phyloP scores from a whole-genome alignment of 2,113 vertebrate species.

The Butorides virescens region DNA sequence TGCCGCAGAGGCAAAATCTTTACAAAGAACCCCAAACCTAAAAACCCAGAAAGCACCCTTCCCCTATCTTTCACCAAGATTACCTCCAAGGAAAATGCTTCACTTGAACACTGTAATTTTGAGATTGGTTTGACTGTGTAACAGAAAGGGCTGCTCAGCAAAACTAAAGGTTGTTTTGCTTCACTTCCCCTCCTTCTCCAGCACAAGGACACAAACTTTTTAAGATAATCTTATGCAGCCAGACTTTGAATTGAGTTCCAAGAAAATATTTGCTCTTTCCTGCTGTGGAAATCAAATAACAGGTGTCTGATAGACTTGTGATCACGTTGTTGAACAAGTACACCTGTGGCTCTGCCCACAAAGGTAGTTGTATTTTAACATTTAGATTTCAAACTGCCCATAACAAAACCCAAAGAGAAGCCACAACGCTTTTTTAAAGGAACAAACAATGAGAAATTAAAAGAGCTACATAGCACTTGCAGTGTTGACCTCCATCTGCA shows the following conservation, averaged over 20 bases:
- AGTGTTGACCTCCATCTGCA: not conserved
- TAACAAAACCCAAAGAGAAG: conserved; percentile 27
- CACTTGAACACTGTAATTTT: not conserved
- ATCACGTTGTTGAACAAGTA: conserved; percentile 8
- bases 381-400: conserved; percentile 6
- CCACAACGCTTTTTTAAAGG: not conserved
- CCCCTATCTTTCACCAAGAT: not conserved
- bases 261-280: conserved; percentile 52
- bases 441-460: not conserved
- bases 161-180: not conserved
- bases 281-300: not conserved
- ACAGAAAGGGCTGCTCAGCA: not conserved
- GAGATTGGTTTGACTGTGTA: not conserved
- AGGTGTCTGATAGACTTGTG: not conserved
- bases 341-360: not conserved
- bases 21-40: not conserved
- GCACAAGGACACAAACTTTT: conserved; percentile 5
- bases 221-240: not conserved
- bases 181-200: not conserved
- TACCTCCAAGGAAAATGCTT: not conserved
- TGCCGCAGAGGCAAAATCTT: rapidly evolving
- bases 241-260: not conserved
- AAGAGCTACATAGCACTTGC: not conserved
- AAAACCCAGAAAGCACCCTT: not conserved
- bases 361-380: conserved; percentile 1